A percentile compares a stretch with the other conserved stretches of the same genome.
These are phyloP conservation scores for Nomia melanderi DNA, from an alignment of 1,140 invertebrate genomes.

Conservation along the genomic window DNA sequence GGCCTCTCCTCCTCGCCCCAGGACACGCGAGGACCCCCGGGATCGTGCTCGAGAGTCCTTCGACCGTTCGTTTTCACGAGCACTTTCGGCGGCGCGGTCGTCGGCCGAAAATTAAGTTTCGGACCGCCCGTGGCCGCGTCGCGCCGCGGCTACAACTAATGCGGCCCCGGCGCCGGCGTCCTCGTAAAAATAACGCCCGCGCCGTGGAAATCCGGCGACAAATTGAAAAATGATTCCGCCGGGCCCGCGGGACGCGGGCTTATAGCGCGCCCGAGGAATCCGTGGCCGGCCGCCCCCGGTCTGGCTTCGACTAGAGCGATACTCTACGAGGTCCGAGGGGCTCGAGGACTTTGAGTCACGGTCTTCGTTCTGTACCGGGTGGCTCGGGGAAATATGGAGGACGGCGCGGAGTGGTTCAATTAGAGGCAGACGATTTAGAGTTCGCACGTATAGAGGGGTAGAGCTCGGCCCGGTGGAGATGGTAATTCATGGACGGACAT, in stretches of 20 bases:
- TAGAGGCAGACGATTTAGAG: too few relatives aligned
- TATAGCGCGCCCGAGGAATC: too few relatives aligned
- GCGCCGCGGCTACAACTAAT: conserved; percentile 40
- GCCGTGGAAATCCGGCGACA: conserved; percentile 29
- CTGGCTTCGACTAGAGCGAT: too few relatives aligned
- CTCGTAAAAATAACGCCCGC: conserved; percentile 51
- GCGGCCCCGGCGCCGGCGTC: conserved; percentile 15
- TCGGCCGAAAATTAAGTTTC: conserved; percentile 57
- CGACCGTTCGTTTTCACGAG: conserved; percentile 21
- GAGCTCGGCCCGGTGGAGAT: too few relatives aligned
- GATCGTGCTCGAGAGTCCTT: conserved; percentile 20
- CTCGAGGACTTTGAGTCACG: too few relatives aligned
- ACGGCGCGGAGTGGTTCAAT: too few relatives aligned
- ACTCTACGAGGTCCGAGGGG: too few relatives aligned
- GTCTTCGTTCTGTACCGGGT: too few relatives aligned
- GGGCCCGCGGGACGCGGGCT: not conserved
- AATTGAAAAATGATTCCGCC: conserved; percentile 55
- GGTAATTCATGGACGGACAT: too few relatives aligned
- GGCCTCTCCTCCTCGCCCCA: not conserved
- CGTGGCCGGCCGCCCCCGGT: too few relatives aligned
- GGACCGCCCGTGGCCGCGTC: conserved; percentile 28
- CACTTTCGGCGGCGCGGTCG: conserved; percentile 15
- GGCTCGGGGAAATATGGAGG: too few relatives aligned
- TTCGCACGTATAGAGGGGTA: too few relatives aligned
- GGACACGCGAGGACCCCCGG: conserved; percentile 4